These are phyloP conservation scores for Sinella curviseta DNA, from an alignment of 1,140 invertebrate genomes.

Conservation along the genomic window DNA sequence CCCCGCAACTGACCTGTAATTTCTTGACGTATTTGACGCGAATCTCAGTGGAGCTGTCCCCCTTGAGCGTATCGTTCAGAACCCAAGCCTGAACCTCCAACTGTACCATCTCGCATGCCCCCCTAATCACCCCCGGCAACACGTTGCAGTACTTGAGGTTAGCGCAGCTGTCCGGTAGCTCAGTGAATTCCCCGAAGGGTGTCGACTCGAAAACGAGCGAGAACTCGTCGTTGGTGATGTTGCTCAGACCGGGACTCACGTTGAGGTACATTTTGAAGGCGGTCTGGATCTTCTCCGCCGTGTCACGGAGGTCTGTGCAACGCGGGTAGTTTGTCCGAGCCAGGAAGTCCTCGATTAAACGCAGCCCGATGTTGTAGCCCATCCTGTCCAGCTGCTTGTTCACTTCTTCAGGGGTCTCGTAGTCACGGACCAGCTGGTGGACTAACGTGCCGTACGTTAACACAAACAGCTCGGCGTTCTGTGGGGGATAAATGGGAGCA, in stretches of 20 bases:
- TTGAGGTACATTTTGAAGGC: slow-evolving; percentile 30
- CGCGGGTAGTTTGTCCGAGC: slow-evolving; percentile 84
- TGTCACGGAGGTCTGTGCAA: slow-evolving; percentile 94
- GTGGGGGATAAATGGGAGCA: too few relatives aligned
- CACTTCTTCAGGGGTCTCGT: slow-evolving; percentile 84
- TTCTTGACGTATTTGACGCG: slow-evolving; percentile 92
- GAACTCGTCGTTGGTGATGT: slow-evolving; percentile 97
- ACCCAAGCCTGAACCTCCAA: slow-evolving; percentile 69
- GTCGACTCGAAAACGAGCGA: slow-evolving; percentile 92
- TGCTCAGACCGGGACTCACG: slow-evolving; percentile 77
- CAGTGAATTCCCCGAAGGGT: slow-evolving; percentile 97
- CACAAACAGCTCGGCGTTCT: slow-evolving; percentile 96
- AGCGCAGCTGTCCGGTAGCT: slow-evolving; percentile 84
- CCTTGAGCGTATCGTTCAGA: slow-evolving; percentile 90
- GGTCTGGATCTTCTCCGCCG: slow-evolving; percentile 92
- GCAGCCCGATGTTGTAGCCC: slow-evolving; percentile 97
- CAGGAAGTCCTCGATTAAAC: slow-evolving; percentile 96
- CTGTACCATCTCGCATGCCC: slow-evolving; percentile 94
- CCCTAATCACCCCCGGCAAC: slow-evolving; percentile 87
- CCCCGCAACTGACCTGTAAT: slow-evolving; percentile 91
- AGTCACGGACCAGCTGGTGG: slow-evolving; percentile 93
- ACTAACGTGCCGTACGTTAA: slow-evolving; percentile 97
- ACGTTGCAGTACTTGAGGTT: slow-evolving; percentile 93
- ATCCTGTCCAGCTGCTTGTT: slow-evolving; percentile 90
- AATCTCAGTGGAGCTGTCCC: slow-evolving; percentile 90